Evolutionary conservation across 2,888 invertebrate species (phyloP).

Genomic region (Serripes groenlandicus): DNA sequence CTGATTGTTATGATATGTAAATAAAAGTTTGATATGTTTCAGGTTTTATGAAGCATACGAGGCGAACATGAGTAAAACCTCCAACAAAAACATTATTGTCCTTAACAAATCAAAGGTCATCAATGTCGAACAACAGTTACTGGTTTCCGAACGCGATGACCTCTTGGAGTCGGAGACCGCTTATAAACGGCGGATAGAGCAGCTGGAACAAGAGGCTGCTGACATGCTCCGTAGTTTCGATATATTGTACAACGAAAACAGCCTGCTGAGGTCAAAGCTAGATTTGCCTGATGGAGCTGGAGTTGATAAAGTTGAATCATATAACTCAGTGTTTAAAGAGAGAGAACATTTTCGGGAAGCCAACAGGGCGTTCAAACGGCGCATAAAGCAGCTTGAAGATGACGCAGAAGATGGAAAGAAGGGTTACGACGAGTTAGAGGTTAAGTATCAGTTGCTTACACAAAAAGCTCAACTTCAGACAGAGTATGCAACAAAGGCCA

Average conservation of each 20-base stretch:
- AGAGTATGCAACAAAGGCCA: constrained; percentile 55
- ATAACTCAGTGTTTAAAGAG: constrained; percentile 60
- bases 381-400: constrained; percentile 59
- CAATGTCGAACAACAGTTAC: constrained; percentile 57
- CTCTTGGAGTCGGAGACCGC: constrained; percentile 55
- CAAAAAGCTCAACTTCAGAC: constrained; percentile 62
- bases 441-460: constrained; percentile 53
- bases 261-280: constrained; percentile 55
- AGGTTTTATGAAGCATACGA: neutral
- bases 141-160: constrained; percentile 60
- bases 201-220: constrained; percentile 53
- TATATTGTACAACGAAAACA: constrained; percentile 64
- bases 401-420: constrained; percentile 45
- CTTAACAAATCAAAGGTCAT: constrained; percentile 47
- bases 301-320: constrained; percentile 56
- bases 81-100: constrained; percentile 36
- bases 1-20: too few relatives aligned
- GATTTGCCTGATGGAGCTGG: constrained; percentile 47
- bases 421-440: constrained; percentile 50
- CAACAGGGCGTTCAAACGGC: constrained; percentile 58
- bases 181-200: constrained; percentile 50
- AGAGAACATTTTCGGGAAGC: constrained; percentile 60
- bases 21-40: too few relatives aligned
- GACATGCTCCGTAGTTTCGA: constrained; percentile 64
- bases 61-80: neutral